A percentile compares a stretch with the other conserved stretches of the same genome.
These are phyloP conservation scores for Drosophila arawakana DNA, from an alignment of 1,140 invertebrate species.

Conservation along the genomic window DNA sequence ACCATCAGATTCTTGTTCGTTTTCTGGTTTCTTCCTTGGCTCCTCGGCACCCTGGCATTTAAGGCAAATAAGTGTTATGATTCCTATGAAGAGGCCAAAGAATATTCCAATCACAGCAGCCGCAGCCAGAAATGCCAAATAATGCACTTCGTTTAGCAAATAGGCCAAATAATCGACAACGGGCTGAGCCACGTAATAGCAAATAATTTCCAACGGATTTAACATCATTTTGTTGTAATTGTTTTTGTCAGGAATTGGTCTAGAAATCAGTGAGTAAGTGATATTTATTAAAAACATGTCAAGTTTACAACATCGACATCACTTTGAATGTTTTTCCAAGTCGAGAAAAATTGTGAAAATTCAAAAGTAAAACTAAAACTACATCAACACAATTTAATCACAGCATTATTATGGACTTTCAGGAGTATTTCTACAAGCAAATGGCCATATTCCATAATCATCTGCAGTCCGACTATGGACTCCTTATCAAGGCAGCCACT, in stretches of 20 bases:
- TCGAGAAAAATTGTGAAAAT: neutral
- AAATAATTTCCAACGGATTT: conserved; percentile 61
- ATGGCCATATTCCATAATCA: conserved; percentile 47
- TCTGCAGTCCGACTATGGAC: conserved; percentile 53
- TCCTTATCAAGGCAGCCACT: conserved; percentile 54
- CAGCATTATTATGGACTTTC: conserved; percentile 43
- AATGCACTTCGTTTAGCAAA: conserved; percentile 48
- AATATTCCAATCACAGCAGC: conserved; percentile 36
- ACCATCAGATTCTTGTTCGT: too few relatives aligned
- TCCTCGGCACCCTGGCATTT: conserved; percentile 11
- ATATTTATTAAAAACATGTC: neutral
- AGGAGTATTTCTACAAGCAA: conserved; percentile 53
- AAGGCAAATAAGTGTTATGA: conserved; percentile 47
- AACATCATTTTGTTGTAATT: conserved; percentile 36
- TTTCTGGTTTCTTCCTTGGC: neutral
- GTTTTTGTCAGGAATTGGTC: neutral
- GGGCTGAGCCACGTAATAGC: conserved; percentile 39
- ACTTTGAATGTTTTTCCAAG: neutral
- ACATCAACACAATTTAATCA: neutral
- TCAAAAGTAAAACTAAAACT: conserved; percentile 3
- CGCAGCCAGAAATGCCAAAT: conserved; percentile 23
- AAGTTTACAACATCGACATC: neutral
- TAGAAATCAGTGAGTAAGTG: neutral
- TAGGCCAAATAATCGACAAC: conserved; percentile 50
- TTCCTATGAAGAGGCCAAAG: conserved; percentile 41